Evolutionary conservation across 2,888 invertebrate genomes (phyloP), one percentile per base, ranked within the genome.

Genomic region (Brachynemurus nebulosus): DNA sequence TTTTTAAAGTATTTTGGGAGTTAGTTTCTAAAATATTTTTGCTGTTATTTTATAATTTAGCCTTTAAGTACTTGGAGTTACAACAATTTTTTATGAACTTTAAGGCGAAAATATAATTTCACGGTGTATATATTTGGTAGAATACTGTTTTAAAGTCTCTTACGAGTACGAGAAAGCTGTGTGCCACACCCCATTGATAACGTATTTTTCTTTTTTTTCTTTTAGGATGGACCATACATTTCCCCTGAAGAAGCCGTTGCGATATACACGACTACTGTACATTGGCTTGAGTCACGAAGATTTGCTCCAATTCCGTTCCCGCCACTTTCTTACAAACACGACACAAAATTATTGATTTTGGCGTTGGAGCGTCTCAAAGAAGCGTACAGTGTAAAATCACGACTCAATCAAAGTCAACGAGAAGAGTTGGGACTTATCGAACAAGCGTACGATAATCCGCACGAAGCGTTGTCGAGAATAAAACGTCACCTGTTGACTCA

Each of bases 221-320:
- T 57, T 12, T 55, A 80, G 76, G 98, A 99, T 64, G 98, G 98
- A 41, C 98, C 98, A 0, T 98, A 98, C 68, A 95, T 98, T 57
- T 95, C 95, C 1, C 96, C 98, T 0, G 98, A 99, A 65, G 98
- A 99, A 72, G 98, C 98, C 16, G 97, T 99, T 11, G 98, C 98
- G 21, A 98, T 99, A 60, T 99, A 98, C 65, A 98, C 98, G 0
- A 98, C 97, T 1, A 97, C 97, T 2, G 98, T 99, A 1, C 98
- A 99, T 69, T 99, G 98, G 98, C 70, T 99, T 50, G 98, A 99
- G 64, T 96, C 95, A 0, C 74, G 98, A 38, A 75, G 98, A 51
- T 99, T 99, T 68, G 96, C 97, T 1, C 98, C 98, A 0, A 98
- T 99, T 55, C 98, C 98, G 0, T 99, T 99, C 69, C 98, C 98